A percentile compares a stretch with the other conserved stretches of the same genome.
These are phyloP conservation scores for Eurystomus gularis DNA, from an alignment of 2,113 vertebrate species.

Conservation along the genomic window DNA sequence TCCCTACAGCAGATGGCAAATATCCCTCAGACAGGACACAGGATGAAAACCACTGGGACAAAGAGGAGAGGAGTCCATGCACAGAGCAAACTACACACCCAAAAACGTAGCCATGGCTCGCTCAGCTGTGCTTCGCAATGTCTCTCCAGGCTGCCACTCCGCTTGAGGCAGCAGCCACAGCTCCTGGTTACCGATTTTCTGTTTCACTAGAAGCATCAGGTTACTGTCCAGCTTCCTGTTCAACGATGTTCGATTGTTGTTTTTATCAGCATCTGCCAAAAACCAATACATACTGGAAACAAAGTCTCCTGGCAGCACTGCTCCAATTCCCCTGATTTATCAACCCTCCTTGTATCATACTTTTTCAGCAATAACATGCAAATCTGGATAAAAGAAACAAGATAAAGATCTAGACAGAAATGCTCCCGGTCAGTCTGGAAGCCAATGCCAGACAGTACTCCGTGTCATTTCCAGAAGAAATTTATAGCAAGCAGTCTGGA, in stretches of 20 bases:
- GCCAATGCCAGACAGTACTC: not conserved
- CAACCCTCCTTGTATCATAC: not conserved
- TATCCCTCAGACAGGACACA: not conserved
- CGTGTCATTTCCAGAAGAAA: not conserved
- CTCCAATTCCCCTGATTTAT: not conserved
- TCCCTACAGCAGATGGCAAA: not conserved
- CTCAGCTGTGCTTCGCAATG: conserved; percentile 85
- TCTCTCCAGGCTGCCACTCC: conserved; percentile 89
- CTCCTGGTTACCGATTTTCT: conserved; percentile 81
- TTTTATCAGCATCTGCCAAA: conserved; percentile 78
- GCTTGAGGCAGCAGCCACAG: conserved; percentile 90
- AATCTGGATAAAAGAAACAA: rapidly evolving
- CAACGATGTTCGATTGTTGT: conserved; percentile 72
- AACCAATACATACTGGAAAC: not conserved
- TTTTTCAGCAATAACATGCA: not conserved
- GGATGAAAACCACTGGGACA: not conserved
- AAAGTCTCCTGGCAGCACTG: not conserved
- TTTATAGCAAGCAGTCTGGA: not conserved
- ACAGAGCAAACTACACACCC: conserved; percentile 70
- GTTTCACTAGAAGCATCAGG: conserved; percentile 85
- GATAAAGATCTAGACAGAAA: not conserved
- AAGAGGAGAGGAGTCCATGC: not conserved
- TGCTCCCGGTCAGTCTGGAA: not conserved
- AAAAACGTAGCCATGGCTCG: conserved; percentile 77
- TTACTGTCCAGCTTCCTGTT: conserved; percentile 84